These are phyloP conservation scores for Chesias legatella DNA, from an alignment of 2,888 invertebrate species.

Conservation along the genomic window DNA sequence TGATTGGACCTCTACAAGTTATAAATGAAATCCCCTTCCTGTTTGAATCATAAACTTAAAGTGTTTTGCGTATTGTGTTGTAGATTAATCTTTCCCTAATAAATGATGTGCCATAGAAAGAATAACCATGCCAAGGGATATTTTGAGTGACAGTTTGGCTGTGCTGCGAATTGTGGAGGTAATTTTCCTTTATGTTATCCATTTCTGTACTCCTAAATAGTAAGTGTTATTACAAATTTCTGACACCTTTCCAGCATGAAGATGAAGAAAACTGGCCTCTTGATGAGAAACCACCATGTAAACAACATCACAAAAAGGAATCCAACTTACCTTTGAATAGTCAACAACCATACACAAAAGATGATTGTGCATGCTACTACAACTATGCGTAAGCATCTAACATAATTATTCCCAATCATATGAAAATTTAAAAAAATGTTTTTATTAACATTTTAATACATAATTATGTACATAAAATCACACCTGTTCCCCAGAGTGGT, in stretches of 20 bases:
- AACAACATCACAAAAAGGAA: constrained; percentile 52
- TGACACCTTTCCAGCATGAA: constrained; percentile 53
- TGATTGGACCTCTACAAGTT: too few relatives aligned
- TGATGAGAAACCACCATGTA: constrained; percentile 57
- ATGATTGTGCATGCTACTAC: constrained; percentile 76
- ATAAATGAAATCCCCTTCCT: too few relatives aligned
- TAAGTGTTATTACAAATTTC: too few relatives aligned
- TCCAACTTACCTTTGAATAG: constrained; percentile 46
- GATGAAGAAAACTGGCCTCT: constrained; percentile 70
- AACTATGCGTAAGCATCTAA: constrained; percentile 81
- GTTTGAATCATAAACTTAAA: neutral
- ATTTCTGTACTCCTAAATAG: too few relatives aligned
- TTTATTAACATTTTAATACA: too few relatives aligned
- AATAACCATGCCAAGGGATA: constrained; percentile 82
- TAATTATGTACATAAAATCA: too few relatives aligned
- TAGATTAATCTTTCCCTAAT: neutral
- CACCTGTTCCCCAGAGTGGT: too few relatives aligned
- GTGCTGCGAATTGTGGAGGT: constrained; percentile 82
- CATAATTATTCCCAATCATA: too few relatives aligned
- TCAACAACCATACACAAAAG: constrained; percentile 54
- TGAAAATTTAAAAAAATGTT: too few relatives aligned
- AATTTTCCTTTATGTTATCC: constrained; percentile 14
- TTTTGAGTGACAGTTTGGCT: constrained; percentile 84
- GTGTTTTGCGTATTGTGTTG: neutral
- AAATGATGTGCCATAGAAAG: constrained; percentile 29